Conservation (phyloP, 2,888 invertebrate genomes). For the Pterostichus niger region DNA sequence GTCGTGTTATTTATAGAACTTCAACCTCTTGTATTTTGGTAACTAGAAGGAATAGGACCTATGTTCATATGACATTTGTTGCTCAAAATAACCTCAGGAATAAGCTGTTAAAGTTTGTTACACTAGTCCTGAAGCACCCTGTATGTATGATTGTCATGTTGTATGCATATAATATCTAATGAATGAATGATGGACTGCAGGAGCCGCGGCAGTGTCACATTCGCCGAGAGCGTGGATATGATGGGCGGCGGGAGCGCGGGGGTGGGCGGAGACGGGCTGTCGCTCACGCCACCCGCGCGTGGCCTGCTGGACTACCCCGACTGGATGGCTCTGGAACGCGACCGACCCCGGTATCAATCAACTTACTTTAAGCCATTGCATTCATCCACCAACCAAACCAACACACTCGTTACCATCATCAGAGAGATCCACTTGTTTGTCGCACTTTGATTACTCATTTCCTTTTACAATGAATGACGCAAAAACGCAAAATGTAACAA, state of each 20-base stretch:
- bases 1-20: too few species aligned
- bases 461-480: background rate
- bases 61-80: too few species aligned
- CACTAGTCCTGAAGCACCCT: too few species aligned
- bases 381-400: background rate
- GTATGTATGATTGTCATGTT: too few species aligned
- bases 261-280: conserved; percentile 79
- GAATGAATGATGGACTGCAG: background rate
- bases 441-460: conserved; percentile 17
- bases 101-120: too few species aligned
- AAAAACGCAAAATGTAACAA: background rate
- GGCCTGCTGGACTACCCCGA: conserved; percentile 81
- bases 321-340: conserved; percentile 77
- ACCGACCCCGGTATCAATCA: conserved; percentile 64
- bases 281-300: conserved; percentile 79
- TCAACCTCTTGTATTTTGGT: too few species aligned
- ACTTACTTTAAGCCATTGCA: conserved; percentile 52
- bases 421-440: background rate
- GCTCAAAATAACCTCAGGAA: too few species aligned
- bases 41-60: too few species aligned
- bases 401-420: conserved; percentile 13
- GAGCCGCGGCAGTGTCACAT: conserved; percentile 75
- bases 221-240: conserved; percentile 73
- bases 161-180: background rate
- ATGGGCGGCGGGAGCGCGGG: conserved; percentile 72